phyloP scores from a whole-genome alignment of 2,888 invertebrate genomes.

The Drosophila colorata region DNA sequence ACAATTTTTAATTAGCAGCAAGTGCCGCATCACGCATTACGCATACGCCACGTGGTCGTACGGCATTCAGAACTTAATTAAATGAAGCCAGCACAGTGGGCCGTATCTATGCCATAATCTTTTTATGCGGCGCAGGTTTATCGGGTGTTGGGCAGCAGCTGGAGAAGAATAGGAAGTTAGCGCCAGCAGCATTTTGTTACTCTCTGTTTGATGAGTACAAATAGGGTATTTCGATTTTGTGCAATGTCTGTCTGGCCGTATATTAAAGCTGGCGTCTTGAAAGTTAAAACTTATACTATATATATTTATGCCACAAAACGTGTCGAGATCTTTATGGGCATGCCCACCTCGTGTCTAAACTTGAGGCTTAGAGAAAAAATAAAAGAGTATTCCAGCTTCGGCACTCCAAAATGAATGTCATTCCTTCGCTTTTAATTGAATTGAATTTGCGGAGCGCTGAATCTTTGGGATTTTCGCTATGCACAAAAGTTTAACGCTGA shows the following conservation, averaged over 20 bases:
- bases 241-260: no score
- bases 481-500: conserved; percentile 36
- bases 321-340: no score
- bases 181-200: no score
- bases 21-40: conserved; percentile 43
- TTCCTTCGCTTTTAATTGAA: conserved; percentile 40
- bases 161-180: background rate
- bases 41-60: conserved; percentile 56
- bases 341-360: no score
- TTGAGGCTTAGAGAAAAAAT: no score
- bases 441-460: conserved; percentile 31
- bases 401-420: background rate
- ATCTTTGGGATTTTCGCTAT: conserved; percentile 26
- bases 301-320: no score
- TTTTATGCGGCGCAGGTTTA: conserved; percentile 12
- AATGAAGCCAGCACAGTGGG: conserved; percentile 17
- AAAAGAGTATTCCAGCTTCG: background rate
- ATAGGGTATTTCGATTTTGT: no score
- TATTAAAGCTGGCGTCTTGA: no score
- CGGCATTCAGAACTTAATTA: conserved; percentile 45
- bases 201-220: no score
- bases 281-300: no score
- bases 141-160: conserved; percentile 13
- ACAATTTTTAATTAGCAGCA: conserved; percentile 36
- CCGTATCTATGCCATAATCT: conserved; percentile 18